Evolutionary conservation across 2,113 vertebrate genomes (phyloP).

Genomic region (Pipa parva): DNA sequence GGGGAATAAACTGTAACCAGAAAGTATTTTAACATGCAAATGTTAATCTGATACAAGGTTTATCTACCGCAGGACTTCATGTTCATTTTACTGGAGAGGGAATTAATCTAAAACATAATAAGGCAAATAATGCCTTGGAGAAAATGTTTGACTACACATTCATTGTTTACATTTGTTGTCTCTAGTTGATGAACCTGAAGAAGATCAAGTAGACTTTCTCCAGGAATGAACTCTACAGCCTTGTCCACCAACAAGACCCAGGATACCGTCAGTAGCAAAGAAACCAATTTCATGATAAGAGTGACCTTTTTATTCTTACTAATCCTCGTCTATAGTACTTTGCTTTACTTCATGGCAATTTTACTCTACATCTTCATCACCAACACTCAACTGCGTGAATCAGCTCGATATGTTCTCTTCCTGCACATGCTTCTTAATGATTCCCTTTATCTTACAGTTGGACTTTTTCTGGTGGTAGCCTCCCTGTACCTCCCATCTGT

Average conservation of each 20-base stretch:
- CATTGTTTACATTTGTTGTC: no score
- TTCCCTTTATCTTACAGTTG: slow-evolving; percentile 56
- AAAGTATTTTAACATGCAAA: no score
- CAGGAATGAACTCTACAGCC: not conserved
- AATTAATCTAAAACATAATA: no score
- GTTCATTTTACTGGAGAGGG: no score
- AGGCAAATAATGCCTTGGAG: no score
- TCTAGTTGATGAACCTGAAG: no score
- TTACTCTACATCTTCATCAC: slow-evolving; percentile 62
- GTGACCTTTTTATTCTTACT: slow-evolving; percentile 47
- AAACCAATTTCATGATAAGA: not conserved
- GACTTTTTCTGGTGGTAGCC: slow-evolving; percentile 52
- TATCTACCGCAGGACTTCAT: no score
- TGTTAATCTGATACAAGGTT: no score
- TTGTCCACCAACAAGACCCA: not conserved
- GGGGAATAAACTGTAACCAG: no score
- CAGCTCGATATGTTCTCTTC: slow-evolving; percentile 64
- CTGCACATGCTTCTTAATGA: slow-evolving; percentile 67
- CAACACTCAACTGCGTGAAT: slow-evolving; percentile 60
- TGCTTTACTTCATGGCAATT: slow-evolving; percentile 56
- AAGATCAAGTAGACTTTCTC: not conserved
- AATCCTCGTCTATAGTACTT: slow-evolving; percentile 49
- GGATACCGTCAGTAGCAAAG: not conserved
- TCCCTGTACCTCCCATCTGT: not conserved
- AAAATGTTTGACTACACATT: no score